These are phyloP conservation scores for Lacerta agilis DNA, from an alignment of 2,797 vertebrate genomes.

Conservation along the genomic window DNA sequence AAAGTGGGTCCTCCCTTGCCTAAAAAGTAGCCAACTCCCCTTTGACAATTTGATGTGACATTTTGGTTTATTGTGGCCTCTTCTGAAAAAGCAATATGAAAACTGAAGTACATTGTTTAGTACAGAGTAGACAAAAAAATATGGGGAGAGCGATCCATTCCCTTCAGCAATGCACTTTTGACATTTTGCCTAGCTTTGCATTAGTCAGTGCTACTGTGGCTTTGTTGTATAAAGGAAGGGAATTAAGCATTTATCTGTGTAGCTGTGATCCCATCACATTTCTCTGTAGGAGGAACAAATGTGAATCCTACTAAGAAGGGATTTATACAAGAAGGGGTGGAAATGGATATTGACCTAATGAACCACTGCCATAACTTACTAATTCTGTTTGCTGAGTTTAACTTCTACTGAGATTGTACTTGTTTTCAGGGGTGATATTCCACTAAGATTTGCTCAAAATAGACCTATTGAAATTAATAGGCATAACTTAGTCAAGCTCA, in stretches of 20 bases:
- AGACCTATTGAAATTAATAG: no score
- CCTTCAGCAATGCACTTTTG: constrained; percentile 1
- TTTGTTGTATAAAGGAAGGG: background rate
- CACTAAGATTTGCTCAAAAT: no score
- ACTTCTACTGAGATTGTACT: background rate
- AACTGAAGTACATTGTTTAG: background rate
- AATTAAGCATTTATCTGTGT: background rate
- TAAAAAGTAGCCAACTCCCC: background rate
- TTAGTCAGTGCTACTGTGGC: constrained; percentile 4
- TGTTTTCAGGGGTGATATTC: background rate
- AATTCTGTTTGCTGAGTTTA: background rate
- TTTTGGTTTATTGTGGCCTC: constrained; percentile 17
- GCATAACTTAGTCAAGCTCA: no score
- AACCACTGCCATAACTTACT: background rate
- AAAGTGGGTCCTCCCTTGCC: background rate
- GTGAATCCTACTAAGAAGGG: background rate
- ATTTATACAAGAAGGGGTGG: background rate
- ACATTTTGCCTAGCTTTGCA: constrained; percentile 4
- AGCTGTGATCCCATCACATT: background rate
- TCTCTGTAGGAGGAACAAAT: background rate
- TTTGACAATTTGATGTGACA: constrained; percentile 8
- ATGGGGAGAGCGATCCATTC: background rate
- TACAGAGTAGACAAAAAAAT: background rate
- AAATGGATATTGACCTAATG: constrained; percentile 6
- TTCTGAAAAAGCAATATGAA: constrained; percentile 14